Base-by-base conservation (phyloP, 2,888 invertebrate species). In the Scelioninae gen. 1 region DNA sequence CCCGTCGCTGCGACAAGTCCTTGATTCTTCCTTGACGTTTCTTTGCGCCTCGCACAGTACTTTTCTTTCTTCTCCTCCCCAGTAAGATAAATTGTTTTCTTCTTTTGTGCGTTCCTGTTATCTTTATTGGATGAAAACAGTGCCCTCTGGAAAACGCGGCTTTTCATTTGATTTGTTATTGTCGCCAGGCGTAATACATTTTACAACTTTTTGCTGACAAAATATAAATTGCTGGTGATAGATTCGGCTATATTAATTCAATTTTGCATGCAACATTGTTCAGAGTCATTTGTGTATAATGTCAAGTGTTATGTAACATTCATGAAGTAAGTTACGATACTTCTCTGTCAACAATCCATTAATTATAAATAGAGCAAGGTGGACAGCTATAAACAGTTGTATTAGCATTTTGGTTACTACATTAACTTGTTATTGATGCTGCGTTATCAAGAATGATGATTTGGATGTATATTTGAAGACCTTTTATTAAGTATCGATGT, bases 41-140 rank as follows among this genome's bases (percentile, higher is more conserved):
- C 86, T 87, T 87, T 88, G 87, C 85, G 85, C 66, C 49, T 7
- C 29, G 32, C 60, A 34, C 86, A 84, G 85, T 79, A 79, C 83
- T 85, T 85, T 75, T 72, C 72, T n/a, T n/a, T n/a, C n/a, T n/a
- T n/a, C n/a, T n/a, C n/a, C n/a, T n/a, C n/a, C n/a, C n/a, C n/a
- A n/a, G n/a, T n/a, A n/a, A 75, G 74, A 78, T 79, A 53, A 83
- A 84, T 78, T 84, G 84, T 86, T 87, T 87, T 88, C 87, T 85
- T 87, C 60, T 85, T 86, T 82, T 82, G 84, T 62, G 81, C 87
- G 88, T 84, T 87, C 85, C 85, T 84, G 82, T 71, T 78, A 74
- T 75, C 74, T 81, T 75, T 76, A 76, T 76, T 60, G 56, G 49
- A 40, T 16, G 29, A 15, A 23, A 56, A 56, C 15, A n/a, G n/a